Conservation (phyloP, 1,140 invertebrate species). For the Aporrectodea caliginosa region DNA sequence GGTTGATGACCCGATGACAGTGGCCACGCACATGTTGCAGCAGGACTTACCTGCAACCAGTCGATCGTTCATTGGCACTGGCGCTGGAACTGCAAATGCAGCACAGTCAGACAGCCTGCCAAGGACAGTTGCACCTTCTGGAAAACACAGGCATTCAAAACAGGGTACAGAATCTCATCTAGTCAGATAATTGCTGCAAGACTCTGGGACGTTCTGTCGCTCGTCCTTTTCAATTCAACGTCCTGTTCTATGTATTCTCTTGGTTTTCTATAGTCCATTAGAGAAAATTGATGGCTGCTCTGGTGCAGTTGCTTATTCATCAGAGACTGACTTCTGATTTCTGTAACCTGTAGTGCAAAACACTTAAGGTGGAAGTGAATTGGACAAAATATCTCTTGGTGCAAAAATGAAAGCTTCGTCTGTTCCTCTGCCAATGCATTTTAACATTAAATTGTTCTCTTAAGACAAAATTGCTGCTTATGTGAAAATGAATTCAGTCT, state of each 20-base stretch:
- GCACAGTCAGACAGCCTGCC: not conserved
- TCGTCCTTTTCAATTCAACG: no score
- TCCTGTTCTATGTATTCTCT: no score
- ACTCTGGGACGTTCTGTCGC: no score
- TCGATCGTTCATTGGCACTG: not conserved
- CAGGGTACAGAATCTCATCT: not conserved
- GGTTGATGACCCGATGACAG: constrained; percentile 63
- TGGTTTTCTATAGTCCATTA: not conserved
- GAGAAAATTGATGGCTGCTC: not conserved
- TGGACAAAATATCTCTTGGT: no score
- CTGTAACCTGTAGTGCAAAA: no score
- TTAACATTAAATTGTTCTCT: no score
- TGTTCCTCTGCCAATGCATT: no score
- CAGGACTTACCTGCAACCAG: not conserved
- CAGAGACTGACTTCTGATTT: not conserved
- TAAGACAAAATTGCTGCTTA: no score
- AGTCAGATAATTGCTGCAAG: not conserved
- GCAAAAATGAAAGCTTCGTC: no score
- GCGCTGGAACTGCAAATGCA: not conserved
- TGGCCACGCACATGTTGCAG: not conserved
- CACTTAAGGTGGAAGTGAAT: no score
- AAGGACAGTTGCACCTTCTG: not conserved
- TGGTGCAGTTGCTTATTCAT: not conserved
- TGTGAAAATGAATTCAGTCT: no score
- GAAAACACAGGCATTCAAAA: constrained; percentile 1